Percentiles rank a stretch among this genome's conserved stretches.
Evolutionary conservation across 1,140 invertebrate species (phyloP).

Genomic region (Dreissena rostriformis): DNA sequence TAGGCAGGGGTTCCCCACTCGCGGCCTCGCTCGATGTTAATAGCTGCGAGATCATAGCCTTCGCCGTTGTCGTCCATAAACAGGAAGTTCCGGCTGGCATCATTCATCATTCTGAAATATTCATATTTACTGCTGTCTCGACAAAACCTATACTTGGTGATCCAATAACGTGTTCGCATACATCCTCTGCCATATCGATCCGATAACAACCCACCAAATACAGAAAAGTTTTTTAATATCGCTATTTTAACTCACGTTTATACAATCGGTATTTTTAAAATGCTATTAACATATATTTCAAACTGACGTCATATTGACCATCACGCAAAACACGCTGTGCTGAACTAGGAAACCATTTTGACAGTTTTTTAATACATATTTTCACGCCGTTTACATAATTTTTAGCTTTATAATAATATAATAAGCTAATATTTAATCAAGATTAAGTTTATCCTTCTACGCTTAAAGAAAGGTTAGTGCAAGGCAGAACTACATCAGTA

Average conservation of each 20-base stretch:
- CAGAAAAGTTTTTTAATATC: no score
- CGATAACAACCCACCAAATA: not conserved
- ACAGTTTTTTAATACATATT: no score
- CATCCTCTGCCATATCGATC: not conserved
- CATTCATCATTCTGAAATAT: constrained; percentile 14
- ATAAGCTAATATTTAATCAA: not conserved
- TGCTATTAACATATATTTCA: no score
- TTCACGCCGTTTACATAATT: not conserved
- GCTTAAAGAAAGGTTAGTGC: not conserved
- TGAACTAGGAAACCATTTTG: no score
- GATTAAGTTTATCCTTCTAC: not conserved
- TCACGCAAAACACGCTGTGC: no score
- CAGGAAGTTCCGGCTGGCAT: constrained; percentile 21
- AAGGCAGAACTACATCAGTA: not conserved
- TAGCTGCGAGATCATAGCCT: constrained; percentile 87
- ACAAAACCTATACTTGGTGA: not conserved
- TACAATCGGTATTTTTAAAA: no score
- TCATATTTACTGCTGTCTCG: not conserved
- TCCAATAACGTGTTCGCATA: not conserved
- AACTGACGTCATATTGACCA: no score
- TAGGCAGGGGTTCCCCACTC: constrained; percentile 94
- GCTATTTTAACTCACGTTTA: no score
- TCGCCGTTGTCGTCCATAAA: constrained; percentile 19
- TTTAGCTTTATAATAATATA: not conserved
- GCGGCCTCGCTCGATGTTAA: constrained; percentile 93